Percentiles rank a stretch among this genome's conserved stretches.
phyloP scores from a whole-genome alignment of 2,888 invertebrate genomes.

The Leptinotarsa peninsularis region DNA sequence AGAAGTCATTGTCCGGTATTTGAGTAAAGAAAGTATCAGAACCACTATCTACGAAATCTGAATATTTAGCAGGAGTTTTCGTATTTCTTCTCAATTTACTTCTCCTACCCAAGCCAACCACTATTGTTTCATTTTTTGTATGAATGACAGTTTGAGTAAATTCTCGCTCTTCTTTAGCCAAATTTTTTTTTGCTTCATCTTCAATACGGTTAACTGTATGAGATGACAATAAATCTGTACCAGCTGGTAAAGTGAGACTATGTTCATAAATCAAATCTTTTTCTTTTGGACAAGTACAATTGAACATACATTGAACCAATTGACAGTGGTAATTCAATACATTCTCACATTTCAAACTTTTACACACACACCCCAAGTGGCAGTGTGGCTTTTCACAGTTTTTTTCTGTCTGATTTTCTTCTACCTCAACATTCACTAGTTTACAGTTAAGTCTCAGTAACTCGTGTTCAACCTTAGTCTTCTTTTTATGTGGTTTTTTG shows the following conservation, averaged over 20 bases:
- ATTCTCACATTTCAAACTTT: constrained; percentile 68
- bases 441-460: constrained; percentile 75
- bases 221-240: constrained; percentile 58
- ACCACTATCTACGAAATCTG: constrained; percentile 67
- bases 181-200: constrained; percentile 68
- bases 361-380: constrained; percentile 76
- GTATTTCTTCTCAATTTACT: constrained; percentile 70
- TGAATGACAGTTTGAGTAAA: constrained; percentile 79
- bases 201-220: constrained; percentile 65
- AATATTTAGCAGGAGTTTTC: constrained; percentile 74
- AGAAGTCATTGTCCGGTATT: constrained; percentile 31
- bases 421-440: constrained; percentile 69
- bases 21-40: constrained; percentile 28
- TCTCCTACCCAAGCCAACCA: constrained; percentile 70
- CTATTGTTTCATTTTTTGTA: constrained; percentile 74
- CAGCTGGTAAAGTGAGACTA: constrained; percentile 55
- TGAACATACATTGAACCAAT: constrained; percentile 72
- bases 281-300: constrained; percentile 66
- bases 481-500: constrained; percentile 43
- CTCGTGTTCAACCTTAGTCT: constrained; percentile 64
- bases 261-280: constrained; percentile 43
- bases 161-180: constrained; percentile 77
- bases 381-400: constrained; percentile 72
- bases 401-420: constrained; percentile 56
- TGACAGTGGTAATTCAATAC: constrained; percentile 72